Evolutionary conservation across 2,797 vertebrate species (phyloP).

Genomic region (Phaenicophaeus curvirostris): DNA sequence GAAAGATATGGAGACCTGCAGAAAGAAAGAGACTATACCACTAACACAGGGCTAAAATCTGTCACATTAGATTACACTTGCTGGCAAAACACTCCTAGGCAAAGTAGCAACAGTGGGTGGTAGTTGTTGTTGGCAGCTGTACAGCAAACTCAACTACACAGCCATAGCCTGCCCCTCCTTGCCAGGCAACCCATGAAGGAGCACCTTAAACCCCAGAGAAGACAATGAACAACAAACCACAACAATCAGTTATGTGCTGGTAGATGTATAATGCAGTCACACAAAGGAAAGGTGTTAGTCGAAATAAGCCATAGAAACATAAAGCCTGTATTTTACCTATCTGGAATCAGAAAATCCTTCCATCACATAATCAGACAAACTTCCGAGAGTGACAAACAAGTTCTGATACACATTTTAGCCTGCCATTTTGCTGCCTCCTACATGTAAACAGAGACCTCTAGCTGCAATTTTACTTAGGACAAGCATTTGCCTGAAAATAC

Average conservation of each 20-base stretch:
- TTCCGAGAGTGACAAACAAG: background rate
- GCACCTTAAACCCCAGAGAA: background rate
- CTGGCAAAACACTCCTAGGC: background rate
- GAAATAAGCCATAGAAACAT: background rate
- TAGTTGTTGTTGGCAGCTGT: background rate
- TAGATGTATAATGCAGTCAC: background rate
- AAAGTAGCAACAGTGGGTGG: background rate
- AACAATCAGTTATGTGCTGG: background rate
- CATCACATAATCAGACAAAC: background rate
- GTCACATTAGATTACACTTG: background rate
- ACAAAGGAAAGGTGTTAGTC: background rate
- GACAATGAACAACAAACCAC: rapidly evolving
- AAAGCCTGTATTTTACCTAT: background rate
- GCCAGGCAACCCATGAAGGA: background rate
- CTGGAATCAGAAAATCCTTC: background rate
- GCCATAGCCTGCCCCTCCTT: background rate
- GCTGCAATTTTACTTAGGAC: constrained; percentile 32
- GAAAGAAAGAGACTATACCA: background rate
- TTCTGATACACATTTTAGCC: background rate
- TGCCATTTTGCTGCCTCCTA: background rate
- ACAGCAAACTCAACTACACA: background rate
- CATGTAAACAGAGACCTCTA: constrained; percentile 54
- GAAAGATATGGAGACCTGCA: background rate
- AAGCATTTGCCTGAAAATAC: background rate
- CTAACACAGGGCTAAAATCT: background rate